A percentile compares a stretch with the other conserved stretches of the same genome.
phyloP scores from a whole-genome alignment of 1,140 invertebrate genomes.

The Caenorhabditis latens region DNA sequence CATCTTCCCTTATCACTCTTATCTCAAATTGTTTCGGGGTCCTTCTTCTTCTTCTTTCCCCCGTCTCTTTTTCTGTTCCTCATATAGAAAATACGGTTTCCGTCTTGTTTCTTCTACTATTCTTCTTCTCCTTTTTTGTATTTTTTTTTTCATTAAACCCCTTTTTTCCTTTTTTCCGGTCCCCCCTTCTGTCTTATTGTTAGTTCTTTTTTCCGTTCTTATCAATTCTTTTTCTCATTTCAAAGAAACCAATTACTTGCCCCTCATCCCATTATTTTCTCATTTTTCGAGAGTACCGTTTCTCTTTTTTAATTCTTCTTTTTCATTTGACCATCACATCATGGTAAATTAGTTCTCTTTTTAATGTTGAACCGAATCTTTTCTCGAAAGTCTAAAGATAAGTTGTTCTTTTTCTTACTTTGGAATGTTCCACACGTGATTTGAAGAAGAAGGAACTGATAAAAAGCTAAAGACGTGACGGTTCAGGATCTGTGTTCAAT shows the following conservation, averaged over 20 bases:
- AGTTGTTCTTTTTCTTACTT: too few relatives aligned
- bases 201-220: background rate
- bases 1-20: background rate
- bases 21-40: slow-evolving; percentile 44
- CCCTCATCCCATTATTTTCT: background rate
- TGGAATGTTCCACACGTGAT: too few relatives aligned
- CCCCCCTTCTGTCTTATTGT: background rate
- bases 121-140: background rate
- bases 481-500: too few relatives aligned
- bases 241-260: background rate
- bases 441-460: too few relatives aligned
- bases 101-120: too few relatives aligned
- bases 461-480: too few relatives aligned
- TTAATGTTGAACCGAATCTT: too few relatives aligned
- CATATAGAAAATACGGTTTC: background rate
- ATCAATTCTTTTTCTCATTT: background rate
- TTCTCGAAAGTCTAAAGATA: too few relatives aligned
- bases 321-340: too few relatives aligned
- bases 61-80: background rate
- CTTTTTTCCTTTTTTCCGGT: too few relatives aligned
- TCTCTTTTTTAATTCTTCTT: background rate
- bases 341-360: too few relatives aligned
- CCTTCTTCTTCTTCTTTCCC: background rate
- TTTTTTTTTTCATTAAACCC: too few relatives aligned
- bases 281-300: slow-evolving; percentile 30